Percentiles rank a stretch among this genome's conserved stretches.
phyloP scores from a whole-genome alignment of 2,113 vertebrate genomes.

The Litocranius walleri region DNA sequence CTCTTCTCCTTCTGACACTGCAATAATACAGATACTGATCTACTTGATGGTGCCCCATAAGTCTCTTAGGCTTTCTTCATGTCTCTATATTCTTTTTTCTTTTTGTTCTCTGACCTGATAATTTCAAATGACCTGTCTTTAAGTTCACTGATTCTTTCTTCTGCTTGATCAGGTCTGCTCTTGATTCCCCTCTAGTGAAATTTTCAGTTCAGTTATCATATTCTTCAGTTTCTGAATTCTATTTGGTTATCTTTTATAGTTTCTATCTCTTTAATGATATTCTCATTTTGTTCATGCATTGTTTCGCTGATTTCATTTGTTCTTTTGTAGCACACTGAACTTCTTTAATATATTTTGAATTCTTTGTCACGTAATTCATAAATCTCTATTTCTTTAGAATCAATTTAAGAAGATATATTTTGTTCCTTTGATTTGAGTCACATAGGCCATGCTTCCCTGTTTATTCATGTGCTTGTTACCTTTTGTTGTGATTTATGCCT shows the following conservation, averaged over 20 bases:
- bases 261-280: background rate
- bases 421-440: background rate
- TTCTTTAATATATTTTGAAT: background rate
- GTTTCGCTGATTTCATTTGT: background rate
- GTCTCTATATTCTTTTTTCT: background rate
- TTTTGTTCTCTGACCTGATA: background rate
- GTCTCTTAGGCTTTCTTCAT: background rate
- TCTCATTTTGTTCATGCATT: background rate
- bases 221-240: background rate
- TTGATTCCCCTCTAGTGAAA: background rate
- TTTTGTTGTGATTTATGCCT: background rate
- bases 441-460: background rate
- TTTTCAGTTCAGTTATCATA: background rate
- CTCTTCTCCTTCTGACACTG: background rate
- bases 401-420: background rate
- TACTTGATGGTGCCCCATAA: background rate
- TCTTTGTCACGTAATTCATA: background rate
- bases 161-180: background rate
- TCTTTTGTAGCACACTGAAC: background rate
- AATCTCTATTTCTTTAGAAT: background rate
- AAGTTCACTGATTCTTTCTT: slow-evolving; percentile 3
- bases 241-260: background rate
- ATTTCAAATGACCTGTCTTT: background rate
- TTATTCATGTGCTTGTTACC: background rate
- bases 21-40: background rate